These are phyloP conservation scores for Melanitta fusca DNA, from an alignment of 2,797 vertebrate species.

Conservation along the genomic window DNA sequence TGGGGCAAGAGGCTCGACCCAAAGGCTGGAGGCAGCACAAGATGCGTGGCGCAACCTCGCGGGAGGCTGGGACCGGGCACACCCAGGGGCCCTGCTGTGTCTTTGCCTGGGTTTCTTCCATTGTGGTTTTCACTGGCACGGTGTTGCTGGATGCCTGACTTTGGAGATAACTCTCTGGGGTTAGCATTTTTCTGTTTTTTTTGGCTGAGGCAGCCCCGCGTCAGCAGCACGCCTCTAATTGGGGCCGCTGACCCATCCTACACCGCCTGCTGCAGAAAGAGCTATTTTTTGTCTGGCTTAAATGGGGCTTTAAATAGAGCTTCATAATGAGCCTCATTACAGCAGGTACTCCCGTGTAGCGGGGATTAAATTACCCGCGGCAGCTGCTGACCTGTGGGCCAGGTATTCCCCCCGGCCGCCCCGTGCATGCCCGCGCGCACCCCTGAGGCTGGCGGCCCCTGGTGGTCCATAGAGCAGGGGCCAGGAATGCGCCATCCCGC, in stretches of 20 bases:
- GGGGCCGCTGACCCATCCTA: neutral
- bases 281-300: neutral
- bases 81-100: rapidly evolving
- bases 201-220: neutral
- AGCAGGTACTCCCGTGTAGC: neutral
- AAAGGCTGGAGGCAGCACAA: neutral
- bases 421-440: no score
- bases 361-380: neutral
- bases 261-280: neutral
- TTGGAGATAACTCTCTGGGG: neutral
- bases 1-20: rapidly evolving
- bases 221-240: neutral
- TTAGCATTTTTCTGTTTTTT: neutral
- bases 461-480: slow-evolving; percentile 24
- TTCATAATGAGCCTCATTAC: slow-evolving; percentile 60
- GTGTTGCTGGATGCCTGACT: neutral
- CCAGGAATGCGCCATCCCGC: neutral
- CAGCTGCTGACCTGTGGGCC: neutral
- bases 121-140: neutral
- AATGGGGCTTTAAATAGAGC: slow-evolving; percentile 52
- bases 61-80: no score
- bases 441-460: neutral
- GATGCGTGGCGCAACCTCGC: no score
- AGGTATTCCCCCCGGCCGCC: neutral
- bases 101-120: rapidly evolving